Conservation (phyloP, 2,113 vertebrate species). For the Catharus minimus region DNA sequence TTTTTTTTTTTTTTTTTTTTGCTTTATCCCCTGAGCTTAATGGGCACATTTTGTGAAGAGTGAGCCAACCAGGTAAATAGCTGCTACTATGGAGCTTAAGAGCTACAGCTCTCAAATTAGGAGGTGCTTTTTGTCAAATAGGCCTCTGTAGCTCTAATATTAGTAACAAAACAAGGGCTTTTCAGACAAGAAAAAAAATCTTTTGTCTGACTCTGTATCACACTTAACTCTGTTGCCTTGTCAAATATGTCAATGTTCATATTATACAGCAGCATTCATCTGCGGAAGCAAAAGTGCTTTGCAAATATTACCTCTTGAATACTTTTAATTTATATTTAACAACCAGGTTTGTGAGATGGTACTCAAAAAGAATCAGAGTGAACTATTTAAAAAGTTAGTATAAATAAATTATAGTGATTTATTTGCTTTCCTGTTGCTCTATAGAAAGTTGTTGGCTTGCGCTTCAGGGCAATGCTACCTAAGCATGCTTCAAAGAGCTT, state of each 20-base stretch:
- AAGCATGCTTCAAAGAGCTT: neutral
- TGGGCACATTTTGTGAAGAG: constrained; percentile 68
- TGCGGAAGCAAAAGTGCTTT: constrained; percentile 47
- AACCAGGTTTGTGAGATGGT: constrained; percentile 25
- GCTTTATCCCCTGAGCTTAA: constrained; percentile 54
- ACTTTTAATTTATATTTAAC: constrained; percentile 60
- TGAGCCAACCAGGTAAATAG: constrained; percentile 70
- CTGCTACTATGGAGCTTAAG: constrained; percentile 68
- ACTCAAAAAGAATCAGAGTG: neutral
- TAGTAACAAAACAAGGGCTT: constrained; percentile 70
- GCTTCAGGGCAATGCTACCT: neutral
- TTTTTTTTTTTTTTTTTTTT: neutral
- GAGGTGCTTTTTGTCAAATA: constrained; percentile 69
- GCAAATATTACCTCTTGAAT: constrained; percentile 44
- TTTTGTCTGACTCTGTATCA: constrained; percentile 64
- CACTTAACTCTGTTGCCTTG: constrained; percentile 66
- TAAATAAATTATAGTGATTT: constrained; percentile 58
- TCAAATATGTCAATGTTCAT: constrained; percentile 65
- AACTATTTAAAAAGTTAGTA: constrained; percentile 37
- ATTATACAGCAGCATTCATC: constrained; percentile 47
- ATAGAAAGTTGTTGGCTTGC: neutral
- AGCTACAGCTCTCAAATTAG: constrained; percentile 69
- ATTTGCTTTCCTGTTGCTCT: constrained; percentile 19
- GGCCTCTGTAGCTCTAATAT: constrained; percentile 64
- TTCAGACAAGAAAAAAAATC: constrained; percentile 64